Base-by-base conservation (phyloP, 1,140 invertebrate species). In the Drosophila dunni region DNA sequence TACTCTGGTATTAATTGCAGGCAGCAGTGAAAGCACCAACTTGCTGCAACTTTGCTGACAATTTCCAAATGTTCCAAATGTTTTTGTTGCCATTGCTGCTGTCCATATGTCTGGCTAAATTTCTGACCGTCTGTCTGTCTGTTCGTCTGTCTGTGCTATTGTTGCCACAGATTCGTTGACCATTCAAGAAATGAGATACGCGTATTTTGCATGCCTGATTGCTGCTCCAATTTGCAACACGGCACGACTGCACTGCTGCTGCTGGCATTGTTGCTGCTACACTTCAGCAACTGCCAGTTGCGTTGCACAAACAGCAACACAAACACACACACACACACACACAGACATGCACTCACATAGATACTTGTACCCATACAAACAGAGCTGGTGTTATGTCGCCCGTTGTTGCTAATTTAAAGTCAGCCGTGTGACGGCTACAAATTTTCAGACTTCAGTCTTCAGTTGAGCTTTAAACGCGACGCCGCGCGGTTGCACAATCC, bases 391-490 rank as follows among this genome's bases (percentile, higher is more conserved):
- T 46, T 78, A 56, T 76, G 75, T 73, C 75, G 63, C 58, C 60
- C 29, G 60, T 45, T 58, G 70, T 53, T 61, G 64, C 72, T 78
- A 75, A 75, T 78, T 78, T 62, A 78, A 81, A 66, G 11, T 66
- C 70, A 46, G 67, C 73, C 53, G 68, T 65, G 62, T 56, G 61
- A 75, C 56, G 65, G 48, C 68, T 34, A 38, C 76, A 54, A 54
- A 17, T 54, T 56, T 34, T 38, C 76, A 54, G 36, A 17, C 36
- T 56, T 56, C 53, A 38, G 53, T 63, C 78, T 85, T 82, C 77
- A 88, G 83, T 88, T 77, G 36, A 72, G 77, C 69, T 77, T 67
- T 70, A 54, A 84, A 80, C 69, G 78, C 66, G 66, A 48, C 69
- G 60, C 54, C 54, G 77, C 60, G 74, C 84, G 80, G 83, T 82